phyloP scores from a whole-genome alignment of 2,113 vertebrate genomes.

The Furnarius figulus region DNA sequence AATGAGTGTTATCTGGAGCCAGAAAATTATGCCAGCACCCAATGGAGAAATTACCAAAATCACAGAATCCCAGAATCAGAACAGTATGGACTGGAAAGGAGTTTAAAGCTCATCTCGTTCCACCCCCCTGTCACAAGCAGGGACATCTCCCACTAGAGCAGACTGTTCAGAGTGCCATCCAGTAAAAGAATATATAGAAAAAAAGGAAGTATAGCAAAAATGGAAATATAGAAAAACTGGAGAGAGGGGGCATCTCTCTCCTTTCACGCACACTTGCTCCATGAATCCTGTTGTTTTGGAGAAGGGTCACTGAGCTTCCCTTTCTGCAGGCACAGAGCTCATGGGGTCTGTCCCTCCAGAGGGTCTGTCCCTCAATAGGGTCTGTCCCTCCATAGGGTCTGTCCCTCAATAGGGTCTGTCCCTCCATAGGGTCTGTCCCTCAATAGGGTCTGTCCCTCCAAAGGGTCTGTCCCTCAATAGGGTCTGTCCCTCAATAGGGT shows the following conservation, averaged over 20 bases:
- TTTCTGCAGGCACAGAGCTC: background rate
- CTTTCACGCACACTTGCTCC: background rate
- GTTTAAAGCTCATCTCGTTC: background rate
- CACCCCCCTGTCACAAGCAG: background rate
- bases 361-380: fast-evolving
- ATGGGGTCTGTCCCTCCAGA: background rate
- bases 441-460: fast-evolving
- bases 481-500: background rate
- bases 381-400: background rate
- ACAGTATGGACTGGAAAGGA: background rate
- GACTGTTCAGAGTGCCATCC: background rate
- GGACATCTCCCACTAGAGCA: background rate
- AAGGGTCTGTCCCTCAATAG: fast-evolving
- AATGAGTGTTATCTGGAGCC: background rate
- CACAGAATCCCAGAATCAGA: background rate
- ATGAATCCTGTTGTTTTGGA: background rate
- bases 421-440: fast-evolving
- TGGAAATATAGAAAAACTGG: background rate
- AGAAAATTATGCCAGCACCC: background rate
- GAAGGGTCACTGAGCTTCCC: background rate
- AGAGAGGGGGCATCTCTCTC: background rate
- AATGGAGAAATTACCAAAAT: background rate
- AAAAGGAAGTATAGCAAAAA: background rate
- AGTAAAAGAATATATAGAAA: background rate
- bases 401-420: background rate